Base-by-base conservation (phyloP, 53 echinoderm and acorn worm species). In the Holothuria scabra region DNA sequence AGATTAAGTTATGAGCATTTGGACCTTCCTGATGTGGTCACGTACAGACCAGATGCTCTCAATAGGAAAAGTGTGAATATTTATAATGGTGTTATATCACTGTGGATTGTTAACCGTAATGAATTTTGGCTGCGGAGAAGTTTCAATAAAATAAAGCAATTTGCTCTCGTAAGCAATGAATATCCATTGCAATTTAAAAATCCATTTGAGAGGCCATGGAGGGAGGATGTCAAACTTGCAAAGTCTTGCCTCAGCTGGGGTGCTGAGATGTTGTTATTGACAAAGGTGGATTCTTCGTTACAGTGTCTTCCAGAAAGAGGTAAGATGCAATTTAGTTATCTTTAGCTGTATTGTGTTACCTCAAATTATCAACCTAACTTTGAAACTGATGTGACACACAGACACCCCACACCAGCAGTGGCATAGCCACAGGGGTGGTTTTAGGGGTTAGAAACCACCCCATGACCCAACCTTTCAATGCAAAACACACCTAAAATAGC, bases 201-300 rank as follows among this genome's bases (percentile, higher is more conserved):
- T 22, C 88, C 88, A 2, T 93, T 88, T 69, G 85, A 55, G 7
- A 57, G 93, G 56, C 93, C 86, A 7, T 68, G 86, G 68, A 67
- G 72, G 66, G 66, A 59, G 46, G 68, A 83, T 28, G 12, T 59
- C 33, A 57, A 82, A 46, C 74, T 74, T 18, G 34, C 56, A 0
- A 30, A 60, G 65, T 61, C 82, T 12, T 94, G 97, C 56, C 67
- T 92, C 59, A 71, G 83, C 5, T 97, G 94, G 94, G 65, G 66
- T 21, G 59, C 88, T 11, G 44, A 83, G 64, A 84, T 93, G 49
- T 32, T 94, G 80, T 59, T 92, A 62, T 46, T 67, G 13, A 82
- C 37, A 5, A 84, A 90, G 68, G 76, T 76, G 19, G 84, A 84
- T 34, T 38, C 61, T 31, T 22, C 76, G 1, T 80, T 92, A 44